Percentiles rank a stretch among this genome's conserved stretches.
phyloP scores from a whole-genome alignment of 2,888 invertebrate species.

The Rugalucina vietnamica region DNA sequence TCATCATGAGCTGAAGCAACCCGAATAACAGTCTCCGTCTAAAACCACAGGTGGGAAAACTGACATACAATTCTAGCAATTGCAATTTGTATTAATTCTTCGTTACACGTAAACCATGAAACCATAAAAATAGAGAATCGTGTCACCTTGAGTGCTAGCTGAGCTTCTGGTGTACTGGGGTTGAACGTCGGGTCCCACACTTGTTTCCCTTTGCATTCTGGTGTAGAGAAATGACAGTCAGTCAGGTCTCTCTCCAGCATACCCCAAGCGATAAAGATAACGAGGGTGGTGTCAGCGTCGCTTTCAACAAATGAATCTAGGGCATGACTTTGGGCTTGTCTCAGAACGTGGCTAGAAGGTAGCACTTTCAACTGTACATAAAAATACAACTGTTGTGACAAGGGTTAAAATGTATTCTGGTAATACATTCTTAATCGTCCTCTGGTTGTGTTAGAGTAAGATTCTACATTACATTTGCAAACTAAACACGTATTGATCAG shows the following conservation, averaged over 20 bases:
- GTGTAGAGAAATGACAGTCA: constrained; percentile 71
- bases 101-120: too few relatives aligned
- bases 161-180: constrained; percentile 68
- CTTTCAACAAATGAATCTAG: constrained; percentile 59
- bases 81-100: too few relatives aligned
- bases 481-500: too few relatives aligned
- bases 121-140: too few relatives aligned
- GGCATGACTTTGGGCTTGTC: constrained; percentile 49
- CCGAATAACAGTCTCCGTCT: too few relatives aligned
- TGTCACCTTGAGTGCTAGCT: constrained; percentile 70
- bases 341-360: constrained; percentile 54
- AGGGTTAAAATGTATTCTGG: too few relatives aligned
- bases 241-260: constrained; percentile 68
- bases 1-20: too few relatives aligned
- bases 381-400: not conserved
- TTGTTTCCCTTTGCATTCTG: constrained; percentile 67
- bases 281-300: constrained; percentile 45
- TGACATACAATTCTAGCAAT: too few relatives aligned
- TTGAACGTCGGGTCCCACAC: constrained; percentile 73
- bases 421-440: too few relatives aligned
- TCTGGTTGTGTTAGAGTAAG: too few relatives aligned
- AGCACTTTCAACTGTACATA: constrained; percentile 19
- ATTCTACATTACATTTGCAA: too few relatives aligned
- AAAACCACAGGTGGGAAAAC: too few relatives aligned
- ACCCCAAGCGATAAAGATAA: constrained; percentile 72